Evolutionary conservation across 2,797 vertebrate species (phyloP).

Genomic region (Siniperca scherzeri): DNA sequence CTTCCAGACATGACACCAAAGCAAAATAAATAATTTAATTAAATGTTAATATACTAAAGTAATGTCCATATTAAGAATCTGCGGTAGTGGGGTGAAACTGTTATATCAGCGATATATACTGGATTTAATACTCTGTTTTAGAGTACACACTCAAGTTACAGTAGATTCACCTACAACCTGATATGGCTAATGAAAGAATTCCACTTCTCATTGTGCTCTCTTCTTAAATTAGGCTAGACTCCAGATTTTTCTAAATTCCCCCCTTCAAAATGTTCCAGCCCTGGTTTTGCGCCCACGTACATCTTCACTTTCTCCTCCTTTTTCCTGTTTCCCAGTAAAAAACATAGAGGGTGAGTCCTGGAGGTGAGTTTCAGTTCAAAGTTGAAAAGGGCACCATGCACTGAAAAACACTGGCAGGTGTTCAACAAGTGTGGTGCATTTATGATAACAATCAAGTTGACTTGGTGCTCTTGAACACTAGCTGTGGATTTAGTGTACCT

Average conservation of each 20-base stretch:
- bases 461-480: conserved; percentile 62
- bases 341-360: conserved; percentile 70
- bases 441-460: conserved; percentile 71
- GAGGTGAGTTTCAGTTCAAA: conserved; percentile 86
- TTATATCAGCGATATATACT: background rate
- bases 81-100: too few species aligned
- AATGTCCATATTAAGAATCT: background rate
- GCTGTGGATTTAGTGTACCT: conserved; percentile 73
- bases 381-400: conserved; percentile 78
- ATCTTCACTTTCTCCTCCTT: conserved; percentile 75
- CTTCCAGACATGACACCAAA: background rate
- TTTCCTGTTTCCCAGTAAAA: conserved; percentile 82
- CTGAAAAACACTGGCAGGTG: conserved; percentile 79
- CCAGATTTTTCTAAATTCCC: conserved; percentile 27
- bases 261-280: conserved; percentile 31
- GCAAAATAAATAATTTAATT: background rate
- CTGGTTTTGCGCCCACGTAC: conserved; percentile 28
- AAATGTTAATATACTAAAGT: background rate
- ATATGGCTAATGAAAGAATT: conserved; percentile 25
- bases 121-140: background rate
- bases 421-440: conserved; percentile 75
- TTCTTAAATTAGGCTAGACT: conserved; percentile 29
- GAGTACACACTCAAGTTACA: background rate
- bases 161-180: conserved; percentile 17
- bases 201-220: conserved; percentile 30